Evolutionary conservation across 2,797 vertebrate genomes (phyloP).

Genomic region (Choloepus didactylus): DNA sequence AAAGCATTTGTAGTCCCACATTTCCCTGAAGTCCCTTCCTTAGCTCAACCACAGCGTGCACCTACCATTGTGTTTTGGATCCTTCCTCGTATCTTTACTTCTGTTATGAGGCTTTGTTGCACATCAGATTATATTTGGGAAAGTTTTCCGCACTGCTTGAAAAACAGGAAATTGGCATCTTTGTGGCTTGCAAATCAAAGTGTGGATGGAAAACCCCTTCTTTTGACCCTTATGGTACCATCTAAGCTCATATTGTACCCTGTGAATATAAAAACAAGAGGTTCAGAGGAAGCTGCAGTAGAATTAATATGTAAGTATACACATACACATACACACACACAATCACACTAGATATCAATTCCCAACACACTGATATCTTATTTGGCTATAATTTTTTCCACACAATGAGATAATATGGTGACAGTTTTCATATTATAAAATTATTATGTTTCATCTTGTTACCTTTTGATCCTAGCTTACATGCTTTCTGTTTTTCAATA

Average conservation of each 20-base stretch:
- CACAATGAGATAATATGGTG: neutral
- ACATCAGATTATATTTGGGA: slow-evolving; percentile 12
- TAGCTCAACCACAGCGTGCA: too few species aligned
- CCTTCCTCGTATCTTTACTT: neutral
- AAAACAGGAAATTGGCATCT: slow-evolving; percentile 78
- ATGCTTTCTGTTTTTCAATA: neutral
- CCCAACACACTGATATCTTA: neutral
- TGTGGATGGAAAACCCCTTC: slow-evolving; percentile 68
- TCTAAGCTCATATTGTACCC: neutral
- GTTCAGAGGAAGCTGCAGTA: neutral
- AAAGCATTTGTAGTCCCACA: neutral
- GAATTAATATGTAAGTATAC: neutral
- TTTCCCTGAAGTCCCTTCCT: neutral
- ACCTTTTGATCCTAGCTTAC: neutral
- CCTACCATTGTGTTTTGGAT: too few species aligned
- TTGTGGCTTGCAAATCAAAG: slow-evolving; percentile 50
- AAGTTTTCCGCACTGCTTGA: slow-evolving; percentile 41
- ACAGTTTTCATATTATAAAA: neutral
- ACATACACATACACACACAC: too few species aligned
- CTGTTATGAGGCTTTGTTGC: neutral
- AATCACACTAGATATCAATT: neutral
- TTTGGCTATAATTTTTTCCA: neutral
- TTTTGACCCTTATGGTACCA: neutral
- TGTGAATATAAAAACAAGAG: neutral
- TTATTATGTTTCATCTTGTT: neutral